Base-by-base conservation (phyloP, 2,113 vertebrate genomes). In the Pitta sordida region DNA sequence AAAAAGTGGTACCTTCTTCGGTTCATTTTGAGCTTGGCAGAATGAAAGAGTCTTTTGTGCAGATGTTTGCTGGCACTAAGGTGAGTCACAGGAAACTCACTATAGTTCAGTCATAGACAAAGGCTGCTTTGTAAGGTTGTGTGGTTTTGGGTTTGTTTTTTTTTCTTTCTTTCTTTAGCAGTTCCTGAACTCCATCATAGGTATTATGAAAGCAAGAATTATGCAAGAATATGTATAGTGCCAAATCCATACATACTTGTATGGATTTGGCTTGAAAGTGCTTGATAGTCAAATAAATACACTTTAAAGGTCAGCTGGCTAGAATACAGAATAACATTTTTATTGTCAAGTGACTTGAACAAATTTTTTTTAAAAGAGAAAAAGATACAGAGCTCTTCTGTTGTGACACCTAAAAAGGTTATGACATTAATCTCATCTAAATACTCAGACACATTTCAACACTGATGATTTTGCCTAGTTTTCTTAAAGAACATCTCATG, bases 281-380 rank as follows among this genome's bases (percentile, higher is more conserved):
- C 32, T 80, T 46, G 23, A 41, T 80, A 73, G 83, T 75, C 39
- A 87, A 89, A 64, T 36, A 86, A 88, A 93, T 65, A 88, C 8
- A 29, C 67, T 96, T 60, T 82, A 91, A 97, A 96, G 88, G 91
- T 96, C 94, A 93, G 18, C 26, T 82, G 74, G 39, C 51, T 90
- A 51, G 39, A 93, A 87, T 43, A 69, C 41, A 79, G 77, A 30
- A 39, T 81, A 84, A 69, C 0, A 2, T 70, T 74, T 83, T 77
- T 59, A 15, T 77, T 81, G 52, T 88, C 73, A 67, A 81, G 36
- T 1, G 27, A 65, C 36, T 60, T 37, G 64, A 94, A 81, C 30
- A 58, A n/a, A 60, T 19, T 36, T 83, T 71, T 70, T 86, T 91
- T 56, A 8, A 68, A 90, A 88, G 69, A 78, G n/a, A 27, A 82